Base-by-base conservation (phyloP, 1,140 invertebrate genomes). In the Camponotus vicinus region DNA sequence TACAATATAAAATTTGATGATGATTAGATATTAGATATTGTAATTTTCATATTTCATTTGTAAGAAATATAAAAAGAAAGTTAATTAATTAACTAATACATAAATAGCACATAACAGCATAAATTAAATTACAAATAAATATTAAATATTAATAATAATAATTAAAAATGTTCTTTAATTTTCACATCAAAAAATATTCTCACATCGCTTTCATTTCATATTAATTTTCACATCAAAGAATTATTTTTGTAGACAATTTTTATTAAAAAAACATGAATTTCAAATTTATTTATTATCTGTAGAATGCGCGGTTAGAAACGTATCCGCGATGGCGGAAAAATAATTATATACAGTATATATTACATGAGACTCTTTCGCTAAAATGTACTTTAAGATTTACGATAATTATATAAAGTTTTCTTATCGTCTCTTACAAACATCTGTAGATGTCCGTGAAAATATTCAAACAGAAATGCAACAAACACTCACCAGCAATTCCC, bases 401-500 rank as follows among this genome's bases (percentile, higher is more conserved):
- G 3, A 76, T 52, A 52, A 52, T 52, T 52, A 1, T 52, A 40
- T 27, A 3, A 32, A 3, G 27, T 42, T 49, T 78, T 34, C 40
- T 49, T 32, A 37, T 78, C 27, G 49, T 52, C 13, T 45, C 11
- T 52, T 7, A 37, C 34, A 49, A 37, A 52, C 32, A 66, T 52
- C 3, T 3, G 18, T 66, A 6, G 27, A 64, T 78, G 21, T 34
- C 13, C 21, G 9, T 37, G 3, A n/a, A 18, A 15, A 70, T 27
- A 63, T 21, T 9, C 27, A 9, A 64, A 61, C 3, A 55, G 8
- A 59, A 18, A 27, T 0, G 6, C 13, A 61, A 59, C 21, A 13
- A n/a, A 76, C 55, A 94, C 95, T 96, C 96, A 98, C 97, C 92
- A 97, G 93, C 37, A 99, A 94, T 95, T 99, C 98, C 98, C 98